phyloP scores from a whole-genome alignment of 1,140 invertebrate species.

The Halictus rubicundus region DNA sequence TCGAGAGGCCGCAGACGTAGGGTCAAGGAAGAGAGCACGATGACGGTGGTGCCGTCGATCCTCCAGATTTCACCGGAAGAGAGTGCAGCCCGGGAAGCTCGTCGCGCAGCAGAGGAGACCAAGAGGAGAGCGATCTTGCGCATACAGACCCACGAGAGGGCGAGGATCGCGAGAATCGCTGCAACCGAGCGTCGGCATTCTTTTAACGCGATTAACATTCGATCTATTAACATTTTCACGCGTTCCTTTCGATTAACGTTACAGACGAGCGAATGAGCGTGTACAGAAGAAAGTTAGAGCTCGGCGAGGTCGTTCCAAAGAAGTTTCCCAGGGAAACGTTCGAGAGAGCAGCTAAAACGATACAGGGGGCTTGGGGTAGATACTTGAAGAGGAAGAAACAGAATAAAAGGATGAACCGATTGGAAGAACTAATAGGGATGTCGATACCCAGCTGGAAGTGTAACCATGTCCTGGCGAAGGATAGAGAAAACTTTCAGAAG shows the following conservation, averaged over 20 bases:
- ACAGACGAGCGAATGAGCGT: slow-evolving; percentile 37
- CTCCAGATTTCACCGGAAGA: slow-evolving; percentile 54
- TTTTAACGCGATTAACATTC: neutral
- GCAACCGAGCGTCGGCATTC: slow-evolving; percentile 55
- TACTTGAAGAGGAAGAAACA: slow-evolving; percentile 69
- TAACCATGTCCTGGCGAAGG: slow-evolving; percentile 76
- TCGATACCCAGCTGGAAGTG: slow-evolving; percentile 74
- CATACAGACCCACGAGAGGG: slow-evolving; percentile 82
- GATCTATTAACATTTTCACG: too few species aligned
- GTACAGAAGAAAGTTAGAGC: slow-evolving; percentile 52
- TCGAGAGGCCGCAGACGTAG: slow-evolving; percentile 19
- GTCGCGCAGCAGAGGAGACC: slow-evolving; percentile 44
- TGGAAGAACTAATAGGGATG: slow-evolving; percentile 76
- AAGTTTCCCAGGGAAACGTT: slow-evolving; percentile 47
- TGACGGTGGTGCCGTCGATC: neutral
- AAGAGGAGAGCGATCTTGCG: slow-evolving; percentile 73
- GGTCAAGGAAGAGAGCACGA: neutral
- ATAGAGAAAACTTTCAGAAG: slow-evolving; percentile 79
- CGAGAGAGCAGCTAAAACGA: slow-evolving; percentile 71
- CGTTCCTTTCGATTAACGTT: neutral
- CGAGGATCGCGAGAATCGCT: slow-evolving; percentile 79
- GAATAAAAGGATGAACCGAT: slow-evolving; percentile 68
- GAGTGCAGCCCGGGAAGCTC: slow-evolving; percentile 56
- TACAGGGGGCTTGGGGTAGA: slow-evolving; percentile 80
- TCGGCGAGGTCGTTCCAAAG: slow-evolving; percentile 39